A percentile compares a stretch with the other conserved stretches of the same genome.
Conservation (phyloP, 2,888 invertebrate genomes). For the Chorisops tibialis region DNA sequence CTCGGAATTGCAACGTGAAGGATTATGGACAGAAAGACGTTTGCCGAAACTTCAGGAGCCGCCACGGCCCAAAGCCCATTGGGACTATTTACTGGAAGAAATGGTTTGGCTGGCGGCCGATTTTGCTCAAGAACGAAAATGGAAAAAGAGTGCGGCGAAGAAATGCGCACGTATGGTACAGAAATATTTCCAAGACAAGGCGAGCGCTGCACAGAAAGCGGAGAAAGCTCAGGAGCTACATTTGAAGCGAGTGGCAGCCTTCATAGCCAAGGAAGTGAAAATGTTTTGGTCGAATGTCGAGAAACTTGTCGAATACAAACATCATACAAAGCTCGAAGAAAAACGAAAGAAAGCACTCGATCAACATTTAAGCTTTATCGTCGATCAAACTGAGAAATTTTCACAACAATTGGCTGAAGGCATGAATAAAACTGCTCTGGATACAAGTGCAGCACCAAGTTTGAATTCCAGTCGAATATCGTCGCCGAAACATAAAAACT, state of each 20-base stretch:
- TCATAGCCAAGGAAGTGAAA: constrained; percentile 88
- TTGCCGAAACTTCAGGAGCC: constrained; percentile 91
- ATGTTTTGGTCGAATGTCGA: constrained; percentile 96
- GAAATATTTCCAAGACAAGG: constrained; percentile 88
- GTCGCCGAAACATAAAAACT: constrained; percentile 49
- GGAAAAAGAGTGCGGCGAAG: constrained; percentile 94
- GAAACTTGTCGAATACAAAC: constrained; percentile 94
- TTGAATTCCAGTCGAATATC: constrained; percentile 55
- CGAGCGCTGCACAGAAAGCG: constrained; percentile 81
- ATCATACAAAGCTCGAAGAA: constrained; percentile 87
- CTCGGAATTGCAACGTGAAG: constrained; percentile 87
- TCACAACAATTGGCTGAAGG: constrained; percentile 86
- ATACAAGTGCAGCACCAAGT: constrained; percentile 48
- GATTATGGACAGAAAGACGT: constrained; percentile 89
- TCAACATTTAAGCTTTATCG: constrained; percentile 95
- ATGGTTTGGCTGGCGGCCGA: constrained; percentile 98
- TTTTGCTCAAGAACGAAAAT: constrained; percentile 95
- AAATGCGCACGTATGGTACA: constrained; percentile 89
- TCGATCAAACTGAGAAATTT: constrained; percentile 97
- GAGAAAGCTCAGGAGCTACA: constrained; percentile 89
- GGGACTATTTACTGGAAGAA: constrained; percentile 98
- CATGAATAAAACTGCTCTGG: constrained; percentile 61
- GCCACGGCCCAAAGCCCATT: constrained; percentile 86
- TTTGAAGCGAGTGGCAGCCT: constrained; percentile 79
- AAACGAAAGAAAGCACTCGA: constrained; percentile 92